phyloP scores from a whole-genome alignment of 2,888 invertebrate species.

The Sesia bembeciformis region DNA sequence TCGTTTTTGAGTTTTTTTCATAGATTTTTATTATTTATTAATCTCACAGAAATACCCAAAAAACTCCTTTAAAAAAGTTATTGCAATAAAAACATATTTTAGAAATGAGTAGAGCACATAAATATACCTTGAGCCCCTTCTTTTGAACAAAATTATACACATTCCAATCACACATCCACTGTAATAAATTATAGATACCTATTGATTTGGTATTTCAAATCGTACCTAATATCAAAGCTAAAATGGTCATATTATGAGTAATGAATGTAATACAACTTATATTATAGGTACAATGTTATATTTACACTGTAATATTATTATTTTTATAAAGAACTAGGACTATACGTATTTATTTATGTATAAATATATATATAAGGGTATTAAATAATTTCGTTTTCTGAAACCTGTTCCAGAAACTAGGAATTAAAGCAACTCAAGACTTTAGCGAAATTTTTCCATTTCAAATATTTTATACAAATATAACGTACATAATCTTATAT shows the following conservation, averaged over 20 bases:
- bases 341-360: constrained; percentile 1
- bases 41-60: too few relatives aligned
- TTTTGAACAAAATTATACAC: too few relatives aligned
- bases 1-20: too few relatives aligned
- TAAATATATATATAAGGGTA: constrained; percentile 3
- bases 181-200: background rate
- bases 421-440: constrained; percentile 1
- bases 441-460: constrained; percentile 3
- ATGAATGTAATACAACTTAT: background rate
- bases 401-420: constrained; percentile 16
- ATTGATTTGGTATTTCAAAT: background rate
- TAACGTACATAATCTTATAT: constrained; percentile 1
- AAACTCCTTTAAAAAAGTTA: too few relatives aligned
- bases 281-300: background rate
- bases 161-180: background rate
- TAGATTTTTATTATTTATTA: too few relatives aligned
- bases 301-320: background rate
- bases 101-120: too few relatives aligned
- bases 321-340: constrained; percentile 1
- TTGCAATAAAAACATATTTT: too few relatives aligned
- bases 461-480: background rate
- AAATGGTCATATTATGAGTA: constrained; percentile 6
- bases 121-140: too few relatives aligned
- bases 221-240: constrained; percentile 5
- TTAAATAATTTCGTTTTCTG: constrained; percentile 21